Conservation (phyloP, 2,888 invertebrate genomes). For the Philaethria dido region DNA sequence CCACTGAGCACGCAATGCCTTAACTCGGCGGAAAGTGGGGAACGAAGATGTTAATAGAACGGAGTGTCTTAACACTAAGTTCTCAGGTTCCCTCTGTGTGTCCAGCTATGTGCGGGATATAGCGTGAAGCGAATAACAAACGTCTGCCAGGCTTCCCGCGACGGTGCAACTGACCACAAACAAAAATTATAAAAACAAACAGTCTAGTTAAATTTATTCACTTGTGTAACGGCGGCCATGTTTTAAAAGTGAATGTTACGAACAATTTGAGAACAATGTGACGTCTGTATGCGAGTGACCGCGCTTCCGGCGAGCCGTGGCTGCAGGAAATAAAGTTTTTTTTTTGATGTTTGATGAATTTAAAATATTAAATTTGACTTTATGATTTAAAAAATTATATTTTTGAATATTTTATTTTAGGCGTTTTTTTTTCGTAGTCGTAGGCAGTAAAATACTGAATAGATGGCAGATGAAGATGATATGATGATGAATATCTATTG, state of each 20-base stretch:
- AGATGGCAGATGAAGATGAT: slow-evolving; percentile 36
- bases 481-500: slow-evolving; percentile 36
- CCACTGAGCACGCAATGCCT: too few species aligned
- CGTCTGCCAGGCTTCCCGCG: too few species aligned
- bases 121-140: too few species aligned
- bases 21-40: too few species aligned
- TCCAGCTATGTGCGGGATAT: too few species aligned
- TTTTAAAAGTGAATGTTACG: slow-evolving; percentile 31
- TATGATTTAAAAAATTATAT: too few species aligned
- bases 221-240: slow-evolving; percentile 29
- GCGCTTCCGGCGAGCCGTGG: slow-evolving; percentile 22
- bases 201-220: slow-evolving; percentile 32
- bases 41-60: too few species aligned
- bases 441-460: slow-evolving; percentile 40
- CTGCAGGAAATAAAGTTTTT: not conserved
- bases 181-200: slow-evolving; percentile 11
- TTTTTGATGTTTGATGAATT: not conserved
- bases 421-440: too few species aligned
- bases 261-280: slow-evolving; percentile 33
- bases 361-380: not conserved
- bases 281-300: slow-evolving; percentile 35
- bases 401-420: too few species aligned
- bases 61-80: too few species aligned
- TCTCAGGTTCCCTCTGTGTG: too few species aligned
- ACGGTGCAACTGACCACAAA: slow-evolving; percentile 5